Evolutionary conservation across 2,113 vertebrate species (phyloP), one percentile per base, ranked within the genome.

Genomic region (Pseudolaguvia tuberculata): DNA sequence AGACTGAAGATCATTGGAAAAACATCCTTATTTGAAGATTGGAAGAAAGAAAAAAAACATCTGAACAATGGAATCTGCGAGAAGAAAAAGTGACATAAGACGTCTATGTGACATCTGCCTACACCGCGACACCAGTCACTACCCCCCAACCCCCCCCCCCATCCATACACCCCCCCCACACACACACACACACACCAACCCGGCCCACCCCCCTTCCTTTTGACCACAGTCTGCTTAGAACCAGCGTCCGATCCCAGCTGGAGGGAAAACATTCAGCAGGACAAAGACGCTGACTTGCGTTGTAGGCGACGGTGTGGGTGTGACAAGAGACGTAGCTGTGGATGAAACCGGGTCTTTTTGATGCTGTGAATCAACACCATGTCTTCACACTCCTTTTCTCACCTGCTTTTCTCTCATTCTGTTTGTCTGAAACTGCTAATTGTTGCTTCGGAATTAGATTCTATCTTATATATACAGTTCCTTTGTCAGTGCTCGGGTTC

Each of bases 381-480:
- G 25, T 17, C 53, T 48, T 57, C 12, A 48, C 63, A 70, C 31
- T 68, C n/a, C 15, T 45, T 53, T 55, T n/a, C 20, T 55, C 29
- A 67, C 15, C 29, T 27, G 63, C 29, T 55, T 12, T 67, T 17
- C 39, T 1, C 4, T 20, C 25, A 13, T 35, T 39, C 29, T 39
- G 27, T 63, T 25, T 21, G 14, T 35, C 25, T 65, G 31, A 74
- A 74, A 53, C 29, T 53, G 29, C 48, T 74, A 62, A 63, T 52
- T 74, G 48, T 42, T 11, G 39, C 23, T 47, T 31, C 17, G 62
- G 17, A 21, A 50, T 39, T 55, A 25, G 20, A 68, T 21, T 68
- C 39, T 57, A 27, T n/a, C 51, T 56, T n/a, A n/a, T n/a, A n/a
- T n/a, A n/a, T n/a, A n/a, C n/a, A n/a, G n/a, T n/a, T n/a, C n/a